Evolutionary conservation across 2,797 vertebrate species (phyloP).

Genomic region (Diplodus sargus): DNA sequence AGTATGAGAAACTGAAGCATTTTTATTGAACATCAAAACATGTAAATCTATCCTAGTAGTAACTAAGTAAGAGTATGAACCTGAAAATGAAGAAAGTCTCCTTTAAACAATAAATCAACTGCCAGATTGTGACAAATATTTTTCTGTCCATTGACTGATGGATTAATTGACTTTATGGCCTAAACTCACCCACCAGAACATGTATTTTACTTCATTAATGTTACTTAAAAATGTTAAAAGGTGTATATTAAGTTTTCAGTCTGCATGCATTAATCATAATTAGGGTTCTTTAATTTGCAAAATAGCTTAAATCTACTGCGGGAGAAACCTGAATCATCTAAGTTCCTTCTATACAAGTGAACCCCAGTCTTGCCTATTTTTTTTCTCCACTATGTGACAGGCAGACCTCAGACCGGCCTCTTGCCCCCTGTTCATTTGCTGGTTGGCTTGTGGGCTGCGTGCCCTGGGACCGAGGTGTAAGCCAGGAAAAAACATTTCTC

Average conservation of each 20-base stretch:
- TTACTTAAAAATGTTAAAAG: slow-evolving; percentile 4
- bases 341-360: slow-evolving; percentile 54
- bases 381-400: slow-evolving; percentile 56
- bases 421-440: slow-evolving; percentile 66
- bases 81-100: no score
- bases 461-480: slow-evolving; percentile 76
- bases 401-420: slow-evolving; percentile 67
- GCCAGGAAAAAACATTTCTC: slow-evolving; percentile 81
- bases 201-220: background rate
- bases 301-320: slow-evolving; percentile 10
- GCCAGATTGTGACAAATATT: background rate
- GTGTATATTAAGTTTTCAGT: background rate
- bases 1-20: no score
- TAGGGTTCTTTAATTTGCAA: slow-evolving; percentile 5
- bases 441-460: slow-evolving; percentile 62
- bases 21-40: no score
- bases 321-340: slow-evolving; percentile 28
- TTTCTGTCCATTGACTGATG: background rate
- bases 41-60: no score
- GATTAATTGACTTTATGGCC: background rate
- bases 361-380: slow-evolving; percentile 44
- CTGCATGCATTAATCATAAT: background rate
- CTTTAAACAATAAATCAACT: background rate
- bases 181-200: background rate
- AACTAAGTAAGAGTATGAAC: no score